Base-by-base conservation (phyloP, 2,888 invertebrate species). In the Leucoma salicis region DNA sequence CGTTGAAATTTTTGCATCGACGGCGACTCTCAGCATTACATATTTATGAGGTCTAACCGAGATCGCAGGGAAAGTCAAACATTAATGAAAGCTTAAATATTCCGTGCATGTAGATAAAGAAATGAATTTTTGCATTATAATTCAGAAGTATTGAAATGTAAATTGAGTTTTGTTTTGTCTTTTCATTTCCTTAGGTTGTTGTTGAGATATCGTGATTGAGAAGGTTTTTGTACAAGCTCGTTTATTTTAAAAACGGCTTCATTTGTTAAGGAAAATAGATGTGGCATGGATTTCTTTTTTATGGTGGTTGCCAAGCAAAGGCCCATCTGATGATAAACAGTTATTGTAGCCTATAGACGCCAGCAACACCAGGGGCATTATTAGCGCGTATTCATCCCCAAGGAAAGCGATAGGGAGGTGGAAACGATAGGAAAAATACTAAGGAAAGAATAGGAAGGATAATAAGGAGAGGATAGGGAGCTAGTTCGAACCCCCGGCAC, bases 51-150 rank as follows among this genome's bases (percentile, higher is more conserved):
- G 67, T 79, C 74, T 78, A 75, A 66, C 71, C 60, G 74, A 66
- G 74, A 84, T 84, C 79, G 78, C 72, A 63, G 81, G 79, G 81
- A 81, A 87, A 85, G 76, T 86, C 79, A 82, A 87, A 87, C 78
- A 87, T 87, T 87, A 87, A 87, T 86, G 84, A 84, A 81, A 69
- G 79, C 65, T 83, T 79, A 76, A 82, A 84, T 84, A 86, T 88
- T 86, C 83, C 70, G 76, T 78, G 78, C 80, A 79, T 83, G 80
- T 82, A 82, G 80, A 84, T 81, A 81, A 76, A 80, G 76, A 81
- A 82, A 81, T 78, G 75, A 78, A 76, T 81, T 83, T 84, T 83
- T 78, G 77, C 78, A 78, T 81, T 62, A 78, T 77, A 78, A 78
- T 78, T 68, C 70, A 54, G 51, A 53, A 56, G 63, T 68, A 66